Percentiles rank a stretch among this genome's conserved stretches.
phyloP scores from a whole-genome alignment of 2,888 invertebrate genomes.

The Sympetrum striolatum region DNA sequence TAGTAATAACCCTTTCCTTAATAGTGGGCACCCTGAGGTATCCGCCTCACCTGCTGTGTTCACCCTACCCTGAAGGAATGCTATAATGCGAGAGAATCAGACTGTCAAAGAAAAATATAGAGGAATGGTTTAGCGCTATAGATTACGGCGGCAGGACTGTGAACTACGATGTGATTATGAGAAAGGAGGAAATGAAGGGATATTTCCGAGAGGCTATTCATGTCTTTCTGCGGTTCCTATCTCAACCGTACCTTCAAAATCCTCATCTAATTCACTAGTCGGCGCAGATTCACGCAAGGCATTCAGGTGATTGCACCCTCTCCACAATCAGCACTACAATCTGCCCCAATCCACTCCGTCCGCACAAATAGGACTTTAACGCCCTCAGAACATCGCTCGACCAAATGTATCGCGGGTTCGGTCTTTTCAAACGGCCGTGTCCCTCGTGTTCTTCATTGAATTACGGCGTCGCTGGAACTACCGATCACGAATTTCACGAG shows the following conservation, averaged over 20 bases:
- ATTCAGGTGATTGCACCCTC: neutral
- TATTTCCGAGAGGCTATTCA: neutral
- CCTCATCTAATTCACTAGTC: neutral
- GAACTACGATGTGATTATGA: neutral
- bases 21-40: too few species aligned
- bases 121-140: neutral
- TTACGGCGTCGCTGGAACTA: neutral
- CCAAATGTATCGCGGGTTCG: neutral
- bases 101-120: neutral
- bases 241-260: neutral
- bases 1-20: too few species aligned
- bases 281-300: neutral
- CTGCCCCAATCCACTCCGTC: neutral
- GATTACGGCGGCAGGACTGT: too few species aligned
- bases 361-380: neutral
- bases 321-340: neutral
- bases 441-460: neutral
- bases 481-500: neutral
- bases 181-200: neutral
- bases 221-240: neutral
- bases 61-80: too few species aligned
- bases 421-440: neutral
- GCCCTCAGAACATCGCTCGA: neutral
- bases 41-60: too few species aligned
- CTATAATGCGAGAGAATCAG: neutral